A percentile compares a stretch with the other conserved stretches of the same genome.
Conservation (phyloP, 2,113 vertebrate species). For the Leucopternis melanops region DNA sequence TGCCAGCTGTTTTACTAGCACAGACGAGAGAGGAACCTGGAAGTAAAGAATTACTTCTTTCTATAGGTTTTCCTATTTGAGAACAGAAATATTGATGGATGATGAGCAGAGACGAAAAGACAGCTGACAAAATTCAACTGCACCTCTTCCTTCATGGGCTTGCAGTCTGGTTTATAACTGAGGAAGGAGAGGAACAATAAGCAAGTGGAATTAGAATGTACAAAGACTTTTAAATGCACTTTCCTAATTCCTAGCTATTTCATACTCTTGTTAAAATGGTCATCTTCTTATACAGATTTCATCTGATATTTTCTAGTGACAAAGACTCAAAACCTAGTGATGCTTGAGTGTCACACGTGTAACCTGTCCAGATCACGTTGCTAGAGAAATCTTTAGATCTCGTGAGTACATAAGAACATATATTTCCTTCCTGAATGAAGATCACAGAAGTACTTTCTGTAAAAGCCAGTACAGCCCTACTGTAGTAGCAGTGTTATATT, state of each 20-base stretch:
- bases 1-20: background rate
- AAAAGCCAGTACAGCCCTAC: background rate
- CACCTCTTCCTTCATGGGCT: background rate
- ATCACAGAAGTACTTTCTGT: background rate
- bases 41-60: background rate
- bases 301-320: background rate
- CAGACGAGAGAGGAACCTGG: background rate
- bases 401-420: background rate
- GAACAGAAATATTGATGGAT: background rate
- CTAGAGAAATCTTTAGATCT: background rate
- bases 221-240: background rate
- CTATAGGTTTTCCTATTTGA: background rate
- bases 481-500: background rate
- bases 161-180: background rate
- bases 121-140: background rate
- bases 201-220: background rate
- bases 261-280: background rate
- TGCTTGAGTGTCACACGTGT: background rate
- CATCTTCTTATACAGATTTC: background rate
- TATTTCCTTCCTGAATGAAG: background rate
- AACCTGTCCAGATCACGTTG: background rate
- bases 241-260: background rate
- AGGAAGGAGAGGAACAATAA: background rate
- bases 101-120: background rate
- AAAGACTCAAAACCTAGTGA: background rate